phyloP scores from a whole-genome alignment of 2,888 invertebrate species.

The Matsumyia berberina region DNA sequence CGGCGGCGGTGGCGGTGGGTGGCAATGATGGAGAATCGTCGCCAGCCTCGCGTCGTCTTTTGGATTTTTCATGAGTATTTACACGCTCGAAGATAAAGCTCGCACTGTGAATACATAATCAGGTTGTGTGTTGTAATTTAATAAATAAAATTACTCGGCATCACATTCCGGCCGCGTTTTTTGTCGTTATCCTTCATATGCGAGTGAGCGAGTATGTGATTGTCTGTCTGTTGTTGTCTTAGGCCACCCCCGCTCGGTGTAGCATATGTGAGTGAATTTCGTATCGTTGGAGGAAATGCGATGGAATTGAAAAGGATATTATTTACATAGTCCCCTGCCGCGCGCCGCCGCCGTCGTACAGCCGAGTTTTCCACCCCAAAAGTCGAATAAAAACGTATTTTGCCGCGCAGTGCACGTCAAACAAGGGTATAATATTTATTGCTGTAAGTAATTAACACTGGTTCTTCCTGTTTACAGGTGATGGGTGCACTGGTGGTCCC shows the following conservation, averaged over 20 bases:
- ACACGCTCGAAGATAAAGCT: slow-evolving; percentile 65
- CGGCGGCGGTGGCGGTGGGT: slow-evolving; percentile 12
- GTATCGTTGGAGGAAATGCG: slow-evolving; percentile 50
- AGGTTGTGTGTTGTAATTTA: slow-evolving; percentile 67
- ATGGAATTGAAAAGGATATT: slow-evolving; percentile 67
- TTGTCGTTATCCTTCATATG: slow-evolving; percentile 44
- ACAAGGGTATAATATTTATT: slow-evolving; percentile 32
- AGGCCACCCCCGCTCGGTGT: neutral
- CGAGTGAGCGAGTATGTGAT: slow-evolving; percentile 29
- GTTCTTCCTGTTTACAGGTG: slow-evolving; percentile 36
- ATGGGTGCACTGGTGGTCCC: slow-evolving; percentile 35
- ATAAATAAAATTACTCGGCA: slow-evolving; percentile 69
- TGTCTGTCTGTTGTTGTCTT: slow-evolving; percentile 37
- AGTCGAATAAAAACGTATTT: slow-evolving; percentile 5
- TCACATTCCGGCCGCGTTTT: slow-evolving; percentile 57
- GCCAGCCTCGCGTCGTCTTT: slow-evolving; percentile 41
- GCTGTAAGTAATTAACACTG: slow-evolving; percentile 34
- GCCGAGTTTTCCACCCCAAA: slow-evolving; percentile 5
- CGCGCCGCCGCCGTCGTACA: neutral
- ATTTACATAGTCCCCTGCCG: slow-evolving; percentile 50
- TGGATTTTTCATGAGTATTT: slow-evolving; percentile 66
- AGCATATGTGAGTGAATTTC: slow-evolving; percentile 60
- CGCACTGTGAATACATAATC: slow-evolving; percentile 64
- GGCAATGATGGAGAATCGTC: slow-evolving; percentile 59
- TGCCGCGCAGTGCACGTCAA: slow-evolving; percentile 5